Base-by-base conservation (phyloP, 2,888 invertebrate genomes). In the Drosophila kuntzei region DNA sequence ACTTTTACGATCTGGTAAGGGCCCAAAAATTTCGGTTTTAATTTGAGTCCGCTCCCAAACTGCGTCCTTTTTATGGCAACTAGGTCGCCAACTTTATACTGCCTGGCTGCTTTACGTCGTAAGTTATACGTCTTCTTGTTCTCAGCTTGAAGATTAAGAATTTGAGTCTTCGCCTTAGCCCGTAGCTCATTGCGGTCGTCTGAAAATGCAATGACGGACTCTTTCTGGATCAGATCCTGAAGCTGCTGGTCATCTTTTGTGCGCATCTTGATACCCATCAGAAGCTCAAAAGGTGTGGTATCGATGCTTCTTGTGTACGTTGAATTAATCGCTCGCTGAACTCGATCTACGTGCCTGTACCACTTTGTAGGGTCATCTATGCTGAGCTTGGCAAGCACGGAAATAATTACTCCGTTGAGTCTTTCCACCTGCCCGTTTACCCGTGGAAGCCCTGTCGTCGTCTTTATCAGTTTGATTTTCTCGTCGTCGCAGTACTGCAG, bases 401-500 rank as follows among this genome's bases (percentile, higher is more conserved):
- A 20, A 7, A 63, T 63, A 3, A 62, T 43, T 2, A 39, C 34
- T 7, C 63, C 22, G 59, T 91, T 90, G 1, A 90, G 62, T 12
- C 90, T 62, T 39, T 91, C 89, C 0, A 86, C 87, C 57, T 91
- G 91, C 0, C 91, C 91, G 59, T 91, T 91, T 7, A 86, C 87
- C 37, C 90, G 54, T 32, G 92, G 90, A 90, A 60, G 61, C 55
- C 90, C 37, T 11, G 49, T 49, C 3, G 34, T 50, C 14, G 61
- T 68, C 7, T 66, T 64, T 3, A 58, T 2, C 43, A 58, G 90
- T 12, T 86, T 59, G 16, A 92, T 91, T 0, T 71, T 70, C 59
- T 92, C 89, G 1, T 78, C 78, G 14, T 78, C 29, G 67, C 91
- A 91, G 66, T 91, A 92, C 0, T 87, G 63, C 63, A 22, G 22